These are phyloP conservation scores for Vanessa cardui DNA, from an alignment of 2,888 invertebrate species.

Conservation along the genomic window DNA sequence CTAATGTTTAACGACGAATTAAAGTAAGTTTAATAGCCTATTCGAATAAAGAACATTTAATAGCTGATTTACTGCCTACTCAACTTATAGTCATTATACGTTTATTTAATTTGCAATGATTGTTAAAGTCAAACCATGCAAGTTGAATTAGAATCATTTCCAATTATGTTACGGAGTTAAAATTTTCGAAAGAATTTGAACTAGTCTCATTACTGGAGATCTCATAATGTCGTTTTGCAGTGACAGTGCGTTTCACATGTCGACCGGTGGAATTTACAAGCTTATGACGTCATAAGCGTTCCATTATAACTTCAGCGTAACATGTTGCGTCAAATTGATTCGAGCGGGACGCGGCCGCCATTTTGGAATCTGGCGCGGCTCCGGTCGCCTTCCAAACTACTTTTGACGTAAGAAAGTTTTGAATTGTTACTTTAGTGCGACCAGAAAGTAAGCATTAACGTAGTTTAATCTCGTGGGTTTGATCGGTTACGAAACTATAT, in stretches of 20 bases:
- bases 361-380: constrained; percentile 16
- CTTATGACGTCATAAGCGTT: constrained; percentile 23
- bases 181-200: neutral
- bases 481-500: neutral
- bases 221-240: neutral
- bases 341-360: constrained; percentile 8
- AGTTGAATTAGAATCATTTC: no score
- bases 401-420: constrained; percentile 1
- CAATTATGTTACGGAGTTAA: no score
- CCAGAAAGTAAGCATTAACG: no score
- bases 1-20: no score
- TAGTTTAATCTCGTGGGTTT: no score
- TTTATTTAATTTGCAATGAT: no score
- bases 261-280: constrained; percentile 11
- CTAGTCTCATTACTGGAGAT: neutral
- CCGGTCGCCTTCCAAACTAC: neutral
- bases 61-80: no score
- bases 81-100: no score
- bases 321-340: constrained; percentile 33
- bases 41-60: no score
- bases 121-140: no score
- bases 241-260: neutral
- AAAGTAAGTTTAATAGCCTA: no score
- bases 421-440: neutral
- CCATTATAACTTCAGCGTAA: constrained; percentile 29